phyloP scores from a whole-genome alignment of 2,888 invertebrate species.

The Mythimna albipuncta region DNA sequence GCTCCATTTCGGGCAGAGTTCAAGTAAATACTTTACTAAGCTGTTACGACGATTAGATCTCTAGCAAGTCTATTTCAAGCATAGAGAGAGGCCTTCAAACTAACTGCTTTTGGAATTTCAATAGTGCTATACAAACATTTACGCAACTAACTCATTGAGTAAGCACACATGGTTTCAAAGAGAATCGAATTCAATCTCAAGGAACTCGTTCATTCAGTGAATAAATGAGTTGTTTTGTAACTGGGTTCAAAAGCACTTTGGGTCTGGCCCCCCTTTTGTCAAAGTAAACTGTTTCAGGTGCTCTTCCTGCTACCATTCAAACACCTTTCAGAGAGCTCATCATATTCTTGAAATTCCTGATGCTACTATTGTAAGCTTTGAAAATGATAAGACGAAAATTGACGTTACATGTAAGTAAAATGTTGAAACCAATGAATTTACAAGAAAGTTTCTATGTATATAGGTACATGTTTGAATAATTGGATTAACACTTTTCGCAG shows the following conservation, averaged over 20 bases:
- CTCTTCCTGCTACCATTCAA: constrained; percentile 89
- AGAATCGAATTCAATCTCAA: constrained; percentile 27
- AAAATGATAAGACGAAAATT: constrained; percentile 76
- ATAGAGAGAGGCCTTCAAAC: not conserved
- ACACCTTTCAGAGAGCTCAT: constrained; percentile 91
- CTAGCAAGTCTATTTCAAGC: constrained; percentile 20
- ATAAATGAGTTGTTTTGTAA: constrained; percentile 1
- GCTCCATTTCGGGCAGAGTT: not conserved
- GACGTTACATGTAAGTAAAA: constrained; percentile 89
- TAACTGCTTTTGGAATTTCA: constrained; percentile 33
- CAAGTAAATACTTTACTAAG: constrained; percentile 20
- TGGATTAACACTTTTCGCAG: not conserved
- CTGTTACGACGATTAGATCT: constrained; percentile 11
- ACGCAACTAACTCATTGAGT: constrained; percentile 7
- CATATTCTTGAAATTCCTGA: constrained; percentile 91
- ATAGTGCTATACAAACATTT: constrained; percentile 20
- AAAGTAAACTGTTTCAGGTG: constrained; percentile 84
- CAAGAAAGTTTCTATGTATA: not conserved
- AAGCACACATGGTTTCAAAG: constrained; percentile 19
- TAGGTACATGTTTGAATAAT: not conserved
- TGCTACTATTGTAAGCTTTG: constrained; percentile 75
- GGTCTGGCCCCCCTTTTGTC: not conserved
- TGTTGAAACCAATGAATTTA: not conserved
- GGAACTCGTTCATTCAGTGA: constrained; percentile 11
- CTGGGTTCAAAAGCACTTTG: constrained; percentile 7